phyloP scores from a whole-genome alignment of 92 coral and sea anemone species.

The Actinostola sp. region DNA sequence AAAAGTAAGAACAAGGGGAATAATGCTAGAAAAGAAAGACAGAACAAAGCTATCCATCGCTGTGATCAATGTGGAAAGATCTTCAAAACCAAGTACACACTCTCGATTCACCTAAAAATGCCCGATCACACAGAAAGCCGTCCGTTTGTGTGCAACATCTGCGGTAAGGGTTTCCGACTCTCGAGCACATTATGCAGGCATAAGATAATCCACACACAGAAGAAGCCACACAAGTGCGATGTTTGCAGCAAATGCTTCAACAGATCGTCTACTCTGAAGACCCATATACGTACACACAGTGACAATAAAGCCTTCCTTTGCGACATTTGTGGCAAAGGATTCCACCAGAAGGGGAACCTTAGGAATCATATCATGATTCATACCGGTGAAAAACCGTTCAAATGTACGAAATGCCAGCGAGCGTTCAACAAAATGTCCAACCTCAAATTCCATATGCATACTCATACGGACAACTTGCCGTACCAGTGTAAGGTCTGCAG shows the following conservation, averaged over 20 bases:
- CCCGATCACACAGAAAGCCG: constrained; percentile 94
- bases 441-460: constrained; percentile 94
- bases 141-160: constrained; percentile 96
- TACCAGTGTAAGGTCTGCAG: constrained; percentile 84
- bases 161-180: constrained; percentile 98
- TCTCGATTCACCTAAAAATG: constrained; percentile 94
- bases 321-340: constrained; percentile 93
- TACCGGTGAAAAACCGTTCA: constrained; percentile 96
- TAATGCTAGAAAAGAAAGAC: constrained; percentile 40
- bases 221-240: constrained; percentile 91
- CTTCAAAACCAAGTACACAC: constrained; percentile 95
- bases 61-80: constrained; percentile 97
- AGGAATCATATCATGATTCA: constrained; percentile 97
- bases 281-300: constrained; percentile 95
- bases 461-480: constrained; percentile 84
- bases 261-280: constrained; percentile 94
- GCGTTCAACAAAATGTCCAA: constrained; percentile 99
- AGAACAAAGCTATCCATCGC: constrained; percentile 67
- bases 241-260: constrained; percentile 85
- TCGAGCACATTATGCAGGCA: constrained; percentile 97
- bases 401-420: constrained; percentile 87
- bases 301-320: constrained; percentile 91
- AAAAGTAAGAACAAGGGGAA: constrained; percentile 19
- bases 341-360: constrained; percentile 96
- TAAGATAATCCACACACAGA: constrained; percentile 97